Evolutionary conservation across 2,888 invertebrate species (phyloP).

Genomic region (Ariolimax columbianus): DNA sequence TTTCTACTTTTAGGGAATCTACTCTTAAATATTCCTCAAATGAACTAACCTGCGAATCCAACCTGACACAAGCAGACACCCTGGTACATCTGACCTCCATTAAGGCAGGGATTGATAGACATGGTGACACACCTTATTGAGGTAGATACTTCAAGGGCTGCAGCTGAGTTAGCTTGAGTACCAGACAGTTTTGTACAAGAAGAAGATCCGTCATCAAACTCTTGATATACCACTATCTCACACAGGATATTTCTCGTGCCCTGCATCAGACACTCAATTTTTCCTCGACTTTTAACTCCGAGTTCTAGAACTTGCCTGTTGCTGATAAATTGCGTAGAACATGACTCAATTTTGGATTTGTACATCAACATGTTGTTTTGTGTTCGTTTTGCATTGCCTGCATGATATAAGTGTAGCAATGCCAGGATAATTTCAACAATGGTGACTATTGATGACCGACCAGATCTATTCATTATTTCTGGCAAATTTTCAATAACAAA

Average conservation of each 20-base stretch:
- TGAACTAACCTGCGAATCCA: conserved; percentile 6
- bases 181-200: background rate
- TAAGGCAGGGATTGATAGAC: background rate
- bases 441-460: background rate
- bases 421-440: background rate
- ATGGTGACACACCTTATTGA: background rate
- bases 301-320: background rate
- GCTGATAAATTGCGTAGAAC: background rate
- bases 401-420: background rate
- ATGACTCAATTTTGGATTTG: background rate
- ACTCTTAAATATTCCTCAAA: too few relatives aligned
- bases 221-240: background rate
- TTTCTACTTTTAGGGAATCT: too few relatives aligned
- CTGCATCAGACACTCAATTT: background rate
- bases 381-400: background rate
- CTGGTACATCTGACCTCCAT: background rate
- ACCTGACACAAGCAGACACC: conserved; percentile 12
- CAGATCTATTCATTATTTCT: too few relatives aligned
- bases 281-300: background rate
- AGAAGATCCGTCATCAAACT: background rate
- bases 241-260: background rate
- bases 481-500: too few relatives aligned
- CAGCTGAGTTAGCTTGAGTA: background rate
- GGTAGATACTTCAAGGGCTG: background rate
- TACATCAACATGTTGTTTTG: background rate